Evolutionary conservation across 2,113 vertebrate species (phyloP).

Genomic region (Sitta europaea): DNA sequence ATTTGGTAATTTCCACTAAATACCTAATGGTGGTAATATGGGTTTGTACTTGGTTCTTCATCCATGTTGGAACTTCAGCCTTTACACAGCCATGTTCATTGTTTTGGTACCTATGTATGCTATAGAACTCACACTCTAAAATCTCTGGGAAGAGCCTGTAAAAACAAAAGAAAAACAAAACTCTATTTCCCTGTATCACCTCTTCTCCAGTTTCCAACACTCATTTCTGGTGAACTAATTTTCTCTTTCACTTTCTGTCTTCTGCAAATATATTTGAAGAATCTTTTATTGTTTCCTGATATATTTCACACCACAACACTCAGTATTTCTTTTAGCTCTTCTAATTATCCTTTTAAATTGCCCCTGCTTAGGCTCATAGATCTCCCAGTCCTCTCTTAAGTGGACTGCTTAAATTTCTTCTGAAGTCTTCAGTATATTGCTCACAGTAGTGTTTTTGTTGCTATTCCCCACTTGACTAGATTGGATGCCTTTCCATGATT

Average conservation of each 20-base stretch:
- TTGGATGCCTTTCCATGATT: constrained; percentile 2
- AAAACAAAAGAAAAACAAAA: not conserved
- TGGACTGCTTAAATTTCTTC: not conserved
- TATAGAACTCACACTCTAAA: not conserved
- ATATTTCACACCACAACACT: not conserved
- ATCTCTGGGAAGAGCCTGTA: not conserved
- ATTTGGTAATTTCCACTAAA: not conserved
- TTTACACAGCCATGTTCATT: not conserved
- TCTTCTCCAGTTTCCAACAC: not conserved
- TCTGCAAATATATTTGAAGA: constrained; percentile 51
- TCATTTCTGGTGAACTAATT: constrained; percentile 44
- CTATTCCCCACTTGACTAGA: constrained; percentile 10
- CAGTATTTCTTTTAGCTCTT: constrained; percentile 7
- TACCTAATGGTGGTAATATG: not conserved
- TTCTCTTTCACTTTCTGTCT: constrained; percentile 12
- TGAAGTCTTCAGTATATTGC: constrained; percentile 18
- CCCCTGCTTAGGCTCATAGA: constrained; percentile 3
- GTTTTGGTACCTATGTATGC: not conserved
- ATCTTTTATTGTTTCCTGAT: constrained; percentile 34
- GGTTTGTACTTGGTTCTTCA: not conserved
- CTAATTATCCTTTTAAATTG: constrained; percentile 29
- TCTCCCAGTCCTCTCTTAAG: constrained; percentile 23
- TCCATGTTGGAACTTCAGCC: not conserved
- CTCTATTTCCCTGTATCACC: not conserved
- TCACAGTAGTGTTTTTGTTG: constrained; percentile 18